Base-by-base conservation (phyloP, 2,888 invertebrate genomes). In the Chesias legatella region DNA sequence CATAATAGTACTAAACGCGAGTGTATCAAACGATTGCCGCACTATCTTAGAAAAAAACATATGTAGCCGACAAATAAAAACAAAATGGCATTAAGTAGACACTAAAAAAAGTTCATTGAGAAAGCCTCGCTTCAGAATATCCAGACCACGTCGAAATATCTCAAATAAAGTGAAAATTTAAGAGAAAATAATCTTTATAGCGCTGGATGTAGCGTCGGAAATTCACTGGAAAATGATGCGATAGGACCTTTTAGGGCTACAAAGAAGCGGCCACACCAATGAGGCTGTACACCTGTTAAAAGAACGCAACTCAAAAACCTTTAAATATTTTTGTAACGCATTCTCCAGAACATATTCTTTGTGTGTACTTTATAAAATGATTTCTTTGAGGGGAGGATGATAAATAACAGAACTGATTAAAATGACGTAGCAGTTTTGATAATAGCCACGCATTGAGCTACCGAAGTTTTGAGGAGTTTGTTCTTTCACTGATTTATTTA, bases 31-130 rank as follows among this genome's bases (percentile, higher is more conserved):
- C 70, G 76, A 81, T 79, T 81, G 73, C 73, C 74, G 72, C 75
- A 61, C 56, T 51, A 60, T 70, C 64, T 70, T 63, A 73, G 60
- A 72, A 79, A 74, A n/a, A 75, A 77, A 77, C 71, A 75, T 61
- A 70, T 79, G 79, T 79, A 74, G 63, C 67, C 60, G 60, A 69
- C 67, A 68, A 83, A 85, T 79, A 82, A 82, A 76, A 84, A 83
- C 82, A 84, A 85, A 84, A 83, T 78, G 67, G 68, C 66, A 72
- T 79, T 83, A 83, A 84, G 82, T 81, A 82, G 84, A 43, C 35
- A 45, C 25, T 29, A 63, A 73, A 69, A 71, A 73, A 68, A 65
- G 68, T 79, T 79, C 81, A 81, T 78, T 80, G 81, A 81, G 71
- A 64, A 76, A 73, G 71, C 68, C 68, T 72, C 57, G 51, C 57